phyloP scores from a whole-genome alignment of 2,113 vertebrate species.

The Saccopteryx bilineata region DNA sequence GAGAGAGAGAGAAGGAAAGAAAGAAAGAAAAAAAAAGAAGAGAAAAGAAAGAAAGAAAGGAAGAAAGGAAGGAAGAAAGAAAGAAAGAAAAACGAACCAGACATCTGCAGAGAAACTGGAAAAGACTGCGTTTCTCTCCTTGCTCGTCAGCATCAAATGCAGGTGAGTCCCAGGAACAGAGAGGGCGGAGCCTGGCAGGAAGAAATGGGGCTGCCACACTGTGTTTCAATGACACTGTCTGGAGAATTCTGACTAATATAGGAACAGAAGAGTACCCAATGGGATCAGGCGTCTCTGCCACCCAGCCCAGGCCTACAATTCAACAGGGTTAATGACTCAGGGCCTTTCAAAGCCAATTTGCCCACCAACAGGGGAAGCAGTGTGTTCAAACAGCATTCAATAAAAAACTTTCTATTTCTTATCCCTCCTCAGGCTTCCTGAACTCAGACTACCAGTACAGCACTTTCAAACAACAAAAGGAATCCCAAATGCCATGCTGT shows the following conservation, averaged over 20 bases:
- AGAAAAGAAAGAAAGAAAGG: too few species aligned
- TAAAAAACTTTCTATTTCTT: constrained; percentile 81
- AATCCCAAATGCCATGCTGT: constrained; percentile 87
- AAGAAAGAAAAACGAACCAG: not conserved
- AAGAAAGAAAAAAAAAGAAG: too few species aligned
- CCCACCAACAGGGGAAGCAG: constrained; percentile 66
- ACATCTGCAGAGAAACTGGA: not conserved
- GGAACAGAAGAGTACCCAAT: not conserved
- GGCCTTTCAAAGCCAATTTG: constrained; percentile 68
- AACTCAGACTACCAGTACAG: constrained; percentile 83
- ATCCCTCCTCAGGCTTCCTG: constrained; percentile 72
- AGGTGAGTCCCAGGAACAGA: not conserved
- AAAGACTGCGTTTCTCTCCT: not conserved
- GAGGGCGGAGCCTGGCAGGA: not conserved
- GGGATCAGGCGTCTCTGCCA: not conserved
- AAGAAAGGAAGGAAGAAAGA: too few species aligned
- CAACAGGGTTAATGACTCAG: constrained; percentile 2
- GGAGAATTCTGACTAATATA: constrained; percentile 29
- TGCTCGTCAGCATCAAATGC: not conserved
- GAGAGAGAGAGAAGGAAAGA: too few species aligned
- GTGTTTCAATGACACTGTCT: not conserved
- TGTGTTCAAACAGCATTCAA: constrained; percentile 55
- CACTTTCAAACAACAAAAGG: constrained; percentile 91
- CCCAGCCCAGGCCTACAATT: fast-evolving
- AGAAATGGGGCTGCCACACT: not conserved